Base-by-base conservation (phyloP, 2,888 invertebrate genomes). In the Tachina grossa region DNA sequence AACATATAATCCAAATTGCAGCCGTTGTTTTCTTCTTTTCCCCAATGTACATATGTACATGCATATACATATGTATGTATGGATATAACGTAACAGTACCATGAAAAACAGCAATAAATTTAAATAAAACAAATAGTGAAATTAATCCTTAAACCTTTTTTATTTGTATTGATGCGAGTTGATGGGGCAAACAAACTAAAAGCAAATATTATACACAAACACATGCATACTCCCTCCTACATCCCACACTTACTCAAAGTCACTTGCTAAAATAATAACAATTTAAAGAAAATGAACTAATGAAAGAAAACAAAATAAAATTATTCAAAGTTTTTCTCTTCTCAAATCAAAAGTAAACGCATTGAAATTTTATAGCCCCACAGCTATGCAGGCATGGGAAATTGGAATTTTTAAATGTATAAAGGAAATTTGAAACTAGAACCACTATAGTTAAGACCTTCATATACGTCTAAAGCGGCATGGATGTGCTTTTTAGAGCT, bases 61-160 rank as follows among this genome's bases (percentile, higher is more conserved):
- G 31, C 4, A 31, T 4, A 3, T 31, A 22, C 22, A 2, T 22
- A 22, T 2, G 2, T 22, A 22, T 22, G 2, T 2, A 22, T 22
- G 2, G 1, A 8, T 55, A 68, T 61, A 61, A 39, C 19, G 53
- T 61, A 84, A 77, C 68, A 41, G 72, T 65, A 85, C 69, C 68
- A 51, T 69, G 55, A 41, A 71, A 68, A 76, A 53, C 45, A 78
- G 74, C 74, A 82, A 85, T 85, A 82, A 82, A 82, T 85, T 75
- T 61, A 79, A 68, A 85, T 82, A 78, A 82, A 82, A 82, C 78
- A 79, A 82, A 82, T 81, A 84, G 74, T 57, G 69, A 79, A 75
- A 82, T 53, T 71, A 71, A 61, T 81, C 74, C 77, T 51, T 75
- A 74, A 63, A 55, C 10, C 31, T 31, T 13, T 22, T 53, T 41